Evolutionary conservation across 2,797 vertebrate species (phyloP), one percentile per base, ranked within the genome.

Genomic region (Sebastes trivittatus): DNA sequence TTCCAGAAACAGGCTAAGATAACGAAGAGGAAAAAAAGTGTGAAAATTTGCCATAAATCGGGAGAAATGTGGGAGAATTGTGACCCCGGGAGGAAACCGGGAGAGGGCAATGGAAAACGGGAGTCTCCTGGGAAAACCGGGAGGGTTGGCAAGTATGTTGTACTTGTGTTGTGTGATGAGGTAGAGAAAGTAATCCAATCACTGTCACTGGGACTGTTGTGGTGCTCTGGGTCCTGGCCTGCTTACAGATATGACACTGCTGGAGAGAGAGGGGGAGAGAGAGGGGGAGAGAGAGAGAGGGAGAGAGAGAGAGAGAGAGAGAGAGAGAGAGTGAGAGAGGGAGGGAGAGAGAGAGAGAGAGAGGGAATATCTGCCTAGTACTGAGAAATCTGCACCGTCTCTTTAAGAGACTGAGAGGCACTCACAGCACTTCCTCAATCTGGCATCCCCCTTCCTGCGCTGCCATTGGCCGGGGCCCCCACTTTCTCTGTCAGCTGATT

Each of bases 351-450:
- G 34, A 36, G 79, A 73, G 80, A 86, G 87, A 78, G 69, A 80
- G 71, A 68, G 79, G 74, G 73, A 90, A 88, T 87, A 91, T 94
- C 91, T 92, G 92, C 93, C 89, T 89, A 92, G 89, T 88, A 79
- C 89, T 91, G 87, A 91, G 84, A 94, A 94, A 95, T 90, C 86
- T 85, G 89, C 89, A 72, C 93, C 55, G 92, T 91, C 91, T 93
- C 95, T 96, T 96, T 96, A 96, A 96, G 92, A 95, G 90, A 89
- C 89, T 75, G 81, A 92, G 89, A 92, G 80, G 93, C 94, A 91
- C 89, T 94, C 93, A 93, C 88, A 95, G 92, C 93, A 96, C 94
- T 96, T 96, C 95, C 95, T 96, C 91, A 95, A 91, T 94, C 93
- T 95, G 92, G 94, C 94, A 94, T 89, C 92, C 90, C 88, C 87